phyloP scores from a whole-genome alignment of 2,113 vertebrate species.

The Leucopsar rothschildi region DNA sequence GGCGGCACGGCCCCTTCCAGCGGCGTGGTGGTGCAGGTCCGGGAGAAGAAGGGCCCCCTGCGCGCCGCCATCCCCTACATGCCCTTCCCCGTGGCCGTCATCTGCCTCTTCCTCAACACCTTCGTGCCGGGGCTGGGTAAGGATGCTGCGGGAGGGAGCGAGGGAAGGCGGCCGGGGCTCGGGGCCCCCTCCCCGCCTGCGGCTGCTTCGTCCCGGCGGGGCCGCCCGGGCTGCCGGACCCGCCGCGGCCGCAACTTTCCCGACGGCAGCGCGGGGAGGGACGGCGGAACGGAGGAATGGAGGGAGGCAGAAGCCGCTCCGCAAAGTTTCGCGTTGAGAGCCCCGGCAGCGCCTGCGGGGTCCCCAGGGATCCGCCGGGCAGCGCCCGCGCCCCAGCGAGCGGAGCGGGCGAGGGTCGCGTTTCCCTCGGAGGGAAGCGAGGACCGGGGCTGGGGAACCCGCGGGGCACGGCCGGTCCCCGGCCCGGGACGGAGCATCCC shows the following conservation, averaged over 20 bases:
- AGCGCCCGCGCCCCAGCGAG: not conserved
- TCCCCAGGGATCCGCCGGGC: too few relatives aligned
- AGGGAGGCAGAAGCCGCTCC: not conserved
- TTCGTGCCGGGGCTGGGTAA: conserved; percentile 95
- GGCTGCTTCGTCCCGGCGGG: not conserved
- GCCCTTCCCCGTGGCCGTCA: conserved; percentile 93
- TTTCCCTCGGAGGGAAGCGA: not conserved
- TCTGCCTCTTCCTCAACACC: conserved; percentile 96
- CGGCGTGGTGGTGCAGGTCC: conserved; percentile 92
- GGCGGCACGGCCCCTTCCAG: conserved; percentile 73
- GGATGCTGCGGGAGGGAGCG: conserved; percentile 5
- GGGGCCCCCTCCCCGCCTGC: not conserved
- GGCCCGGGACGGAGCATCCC: not conserved
- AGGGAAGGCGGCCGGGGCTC: not conserved
- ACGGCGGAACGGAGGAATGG: too few relatives aligned
- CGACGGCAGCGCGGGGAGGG: not conserved
- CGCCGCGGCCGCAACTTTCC: not conserved
- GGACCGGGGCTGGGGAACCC: not conserved
- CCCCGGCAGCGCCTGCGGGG: not conserved
- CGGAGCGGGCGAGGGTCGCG: not conserved
- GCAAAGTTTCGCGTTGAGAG: not conserved
- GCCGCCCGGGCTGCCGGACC: not conserved
- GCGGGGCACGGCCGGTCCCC: not conserved
- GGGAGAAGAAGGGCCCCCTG: conserved; percentile 93
- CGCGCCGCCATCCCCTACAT: conserved; percentile 95